Percentiles rank a stretch among this genome's conserved stretches.
phyloP scores from a whole-genome alignment of 2,888 invertebrate genomes.

The Trimorus sp. region DNA sequence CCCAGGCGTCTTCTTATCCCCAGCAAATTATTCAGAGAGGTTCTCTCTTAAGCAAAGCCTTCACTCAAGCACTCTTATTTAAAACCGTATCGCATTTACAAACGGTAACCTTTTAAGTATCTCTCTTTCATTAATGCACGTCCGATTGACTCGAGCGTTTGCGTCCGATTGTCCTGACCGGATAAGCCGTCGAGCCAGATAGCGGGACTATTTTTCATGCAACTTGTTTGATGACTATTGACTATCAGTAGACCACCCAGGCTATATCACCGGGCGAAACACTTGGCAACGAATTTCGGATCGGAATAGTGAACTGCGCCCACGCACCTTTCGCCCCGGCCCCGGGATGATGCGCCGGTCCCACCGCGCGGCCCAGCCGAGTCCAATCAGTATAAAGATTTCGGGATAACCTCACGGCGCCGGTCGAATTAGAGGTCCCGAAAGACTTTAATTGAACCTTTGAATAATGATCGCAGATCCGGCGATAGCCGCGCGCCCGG shows the following conservation, averaged over 20 bases:
- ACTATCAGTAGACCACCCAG: conserved; percentile 77
- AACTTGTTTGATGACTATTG: conserved; percentile 77
- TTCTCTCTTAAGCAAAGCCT: no score
- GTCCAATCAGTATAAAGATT: conserved; percentile 78
- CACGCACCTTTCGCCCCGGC: conserved; percentile 73
- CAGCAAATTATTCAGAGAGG: no score
- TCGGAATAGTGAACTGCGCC: conserved; percentile 77
- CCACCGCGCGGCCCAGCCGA: conserved; percentile 73
- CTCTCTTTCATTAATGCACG: conserved; percentile 27
- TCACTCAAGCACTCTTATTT: no score
- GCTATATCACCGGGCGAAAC: conserved; percentile 76
- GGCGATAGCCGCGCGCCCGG: conserved; percentile 67
- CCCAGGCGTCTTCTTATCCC: no score
- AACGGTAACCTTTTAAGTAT: neutral
- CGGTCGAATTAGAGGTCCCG: conserved; percentile 78
- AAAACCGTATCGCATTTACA: conserved; percentile 2
- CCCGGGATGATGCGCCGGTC: conserved; percentile 69
- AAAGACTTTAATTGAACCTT: conserved; percentile 80
- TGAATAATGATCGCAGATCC: conserved; percentile 80
- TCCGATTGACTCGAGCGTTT: conserved; percentile 27
- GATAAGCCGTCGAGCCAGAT: conserved; percentile 39
- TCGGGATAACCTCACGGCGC: conserved; percentile 77
- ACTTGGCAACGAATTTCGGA: conserved; percentile 76
- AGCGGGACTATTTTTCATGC: conserved; percentile 70
- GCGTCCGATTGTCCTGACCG: conserved; percentile 25